Evolutionary conservation across 2,888 invertebrate genomes (phyloP).

Genomic region (Spisula subtruncata): DNA sequence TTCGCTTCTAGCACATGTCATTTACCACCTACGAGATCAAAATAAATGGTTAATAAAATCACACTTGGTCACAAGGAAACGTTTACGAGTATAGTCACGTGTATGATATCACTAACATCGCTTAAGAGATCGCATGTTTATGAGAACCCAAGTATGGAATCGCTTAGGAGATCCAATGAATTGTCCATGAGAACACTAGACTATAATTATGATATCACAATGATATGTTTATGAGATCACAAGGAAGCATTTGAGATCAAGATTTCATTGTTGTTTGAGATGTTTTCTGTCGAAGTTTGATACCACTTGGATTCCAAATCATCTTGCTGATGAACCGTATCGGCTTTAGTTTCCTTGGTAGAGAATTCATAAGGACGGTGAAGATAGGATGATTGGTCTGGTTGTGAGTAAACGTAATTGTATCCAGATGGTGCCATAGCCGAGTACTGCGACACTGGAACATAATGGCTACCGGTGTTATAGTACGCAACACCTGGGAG

Average conservation of each 20-base stretch:
- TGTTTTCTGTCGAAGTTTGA: not conserved
- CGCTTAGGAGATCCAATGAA: not conserved
- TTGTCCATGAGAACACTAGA: not conserved
- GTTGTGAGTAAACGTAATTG: conserved; percentile 33
- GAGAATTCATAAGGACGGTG: conserved; percentile 26
- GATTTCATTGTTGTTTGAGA: not conserved
- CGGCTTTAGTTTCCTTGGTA: not conserved
- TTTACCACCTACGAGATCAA: not conserved
- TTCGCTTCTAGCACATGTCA: conserved; percentile 8
- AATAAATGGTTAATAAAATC: not conserved
- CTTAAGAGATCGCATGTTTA: too few relatives aligned
- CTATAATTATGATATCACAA: too few relatives aligned
- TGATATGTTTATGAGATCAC: not conserved
- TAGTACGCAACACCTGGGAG: conserved; percentile 29
- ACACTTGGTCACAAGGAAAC: too few relatives aligned
- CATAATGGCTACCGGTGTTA: conserved; percentile 7
- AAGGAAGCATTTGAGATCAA: not conserved
- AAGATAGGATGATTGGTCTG: not conserved
- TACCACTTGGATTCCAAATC: not conserved
- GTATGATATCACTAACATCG: too few relatives aligned
- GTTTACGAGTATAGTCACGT: too few relatives aligned
- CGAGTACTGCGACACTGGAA: conserved; percentile 27
- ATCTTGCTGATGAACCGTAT: not conserved
- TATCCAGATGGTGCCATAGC: not conserved
- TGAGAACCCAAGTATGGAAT: too few relatives aligned